A percentile compares a stretch with the other conserved stretches of the same genome.
These are phyloP conservation scores for Enteromius thamalakanensis DNA, from an alignment of 2,797 vertebrate species.

Conservation along the genomic window DNA sequence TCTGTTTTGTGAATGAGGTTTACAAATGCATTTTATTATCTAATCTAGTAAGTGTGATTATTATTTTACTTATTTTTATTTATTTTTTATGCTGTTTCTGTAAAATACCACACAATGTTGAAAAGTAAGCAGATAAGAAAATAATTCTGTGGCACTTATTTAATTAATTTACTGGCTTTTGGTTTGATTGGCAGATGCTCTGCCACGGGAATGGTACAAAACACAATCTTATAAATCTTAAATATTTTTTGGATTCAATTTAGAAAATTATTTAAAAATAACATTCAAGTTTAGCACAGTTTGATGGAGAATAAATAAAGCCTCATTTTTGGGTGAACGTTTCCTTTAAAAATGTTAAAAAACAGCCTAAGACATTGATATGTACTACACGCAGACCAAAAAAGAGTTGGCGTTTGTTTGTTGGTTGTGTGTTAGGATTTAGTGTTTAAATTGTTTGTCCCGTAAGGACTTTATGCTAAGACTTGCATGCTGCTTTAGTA, in stretches of 20 bases:
- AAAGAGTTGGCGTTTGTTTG: constrained; percentile 30
- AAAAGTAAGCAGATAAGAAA: not conserved
- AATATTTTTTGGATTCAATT: not conserved
- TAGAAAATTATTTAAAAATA: not conserved
- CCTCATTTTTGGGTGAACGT: not conserved
- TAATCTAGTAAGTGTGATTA: not conserved
- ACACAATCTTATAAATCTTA: not conserved
- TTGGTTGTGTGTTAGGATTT: not conserved
- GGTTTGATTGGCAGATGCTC: not conserved
- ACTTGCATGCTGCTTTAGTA: constrained; percentile 12
- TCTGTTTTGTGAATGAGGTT: not conserved
- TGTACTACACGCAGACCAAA: not conserved
- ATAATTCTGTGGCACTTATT: not conserved
- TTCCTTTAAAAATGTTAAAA: not conserved
- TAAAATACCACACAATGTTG: not conserved
- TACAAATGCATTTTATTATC: not conserved
- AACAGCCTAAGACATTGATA: not conserved
- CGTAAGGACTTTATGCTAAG: constrained; percentile 6
- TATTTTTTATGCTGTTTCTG: not conserved
- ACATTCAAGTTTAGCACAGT: not conserved
- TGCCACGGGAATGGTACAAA: not conserved
- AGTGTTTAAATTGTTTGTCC: not conserved
- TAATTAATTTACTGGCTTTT: not conserved
- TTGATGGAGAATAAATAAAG: not conserved
- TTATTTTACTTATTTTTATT: not conserved